Conservation (phyloP, 1,140 invertebrate genomes). For the Coelopa frigida region DNA sequence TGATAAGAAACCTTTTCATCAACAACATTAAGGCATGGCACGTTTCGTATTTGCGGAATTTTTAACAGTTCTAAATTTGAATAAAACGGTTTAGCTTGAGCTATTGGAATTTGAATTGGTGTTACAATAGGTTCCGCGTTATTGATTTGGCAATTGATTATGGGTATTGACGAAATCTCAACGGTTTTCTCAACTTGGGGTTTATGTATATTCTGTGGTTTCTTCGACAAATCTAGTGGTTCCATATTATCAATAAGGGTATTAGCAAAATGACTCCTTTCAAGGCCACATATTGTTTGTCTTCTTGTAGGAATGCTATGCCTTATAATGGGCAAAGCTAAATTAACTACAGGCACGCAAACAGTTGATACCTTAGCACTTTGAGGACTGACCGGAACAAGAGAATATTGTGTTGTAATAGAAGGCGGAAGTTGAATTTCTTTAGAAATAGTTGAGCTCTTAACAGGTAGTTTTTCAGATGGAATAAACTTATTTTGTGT, state of each 20-base stretch:
- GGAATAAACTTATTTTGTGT: no score
- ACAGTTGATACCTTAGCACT: constrained; percentile 6
- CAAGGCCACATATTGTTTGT: constrained; percentile 40
- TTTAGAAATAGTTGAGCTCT: no score
- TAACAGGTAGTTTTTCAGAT: no score
- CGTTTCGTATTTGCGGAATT: constrained; percentile 34
- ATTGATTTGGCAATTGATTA: no score
- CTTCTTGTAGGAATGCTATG: constrained; percentile 23
- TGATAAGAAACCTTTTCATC: no score
- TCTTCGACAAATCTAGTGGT: constrained; percentile 35
- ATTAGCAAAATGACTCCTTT: constrained; percentile 28
- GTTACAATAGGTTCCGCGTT: no score
- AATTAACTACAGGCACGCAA: constrained; percentile 8
- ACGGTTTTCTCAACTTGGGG: no score
- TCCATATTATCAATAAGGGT: constrained; percentile 36
- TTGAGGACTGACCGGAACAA: constrained; percentile 28
- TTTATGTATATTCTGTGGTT: constrained; percentile 11
- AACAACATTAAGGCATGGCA: no score
- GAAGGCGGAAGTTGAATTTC: no score
- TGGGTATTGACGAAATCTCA: no score
- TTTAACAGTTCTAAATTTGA: constrained; percentile 37
- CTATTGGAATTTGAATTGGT: no score
- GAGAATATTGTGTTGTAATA: constrained; percentile 11
- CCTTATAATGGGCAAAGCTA: no score
- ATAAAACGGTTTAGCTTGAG: constrained; percentile 28